Conservation (phyloP, 2,888 invertebrate species). For the Nemurella pictetii region DNA sequence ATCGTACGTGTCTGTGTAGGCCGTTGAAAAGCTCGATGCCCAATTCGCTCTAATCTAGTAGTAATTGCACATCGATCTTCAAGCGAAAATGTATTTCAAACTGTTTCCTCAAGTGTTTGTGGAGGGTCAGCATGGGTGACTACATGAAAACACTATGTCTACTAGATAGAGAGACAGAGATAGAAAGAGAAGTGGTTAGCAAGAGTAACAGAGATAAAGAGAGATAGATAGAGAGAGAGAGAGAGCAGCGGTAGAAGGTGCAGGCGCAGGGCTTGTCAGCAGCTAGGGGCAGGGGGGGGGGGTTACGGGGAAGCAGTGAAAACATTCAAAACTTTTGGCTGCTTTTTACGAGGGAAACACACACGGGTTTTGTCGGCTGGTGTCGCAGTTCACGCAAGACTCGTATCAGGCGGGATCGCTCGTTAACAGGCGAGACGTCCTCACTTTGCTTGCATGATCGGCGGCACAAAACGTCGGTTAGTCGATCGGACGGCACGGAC, state of each 20-base stretch:
- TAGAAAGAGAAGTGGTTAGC: slow-evolving; percentile 40
- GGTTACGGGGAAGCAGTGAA: slow-evolving; percentile 37
- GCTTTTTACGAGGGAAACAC: background rate
- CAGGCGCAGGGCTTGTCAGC: slow-evolving; percentile 44
- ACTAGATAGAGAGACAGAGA: slow-evolving; percentile 43
- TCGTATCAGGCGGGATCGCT: no score
- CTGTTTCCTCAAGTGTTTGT: background rate
- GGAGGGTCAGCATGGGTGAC: background rate
- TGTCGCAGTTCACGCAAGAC: background rate
- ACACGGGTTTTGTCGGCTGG: background rate
- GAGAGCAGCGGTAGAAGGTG: slow-evolving; percentile 49
- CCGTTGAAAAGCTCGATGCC: background rate
- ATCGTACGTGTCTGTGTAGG: background rate
- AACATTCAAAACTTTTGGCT: slow-evolving; percentile 23
- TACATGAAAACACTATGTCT: slow-evolving; percentile 13
- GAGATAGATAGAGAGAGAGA: slow-evolving; percentile 56
- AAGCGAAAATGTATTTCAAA: background rate
- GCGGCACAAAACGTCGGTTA: background rate
- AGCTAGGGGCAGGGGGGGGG: slow-evolving; percentile 25
- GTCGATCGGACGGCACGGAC: background rate
- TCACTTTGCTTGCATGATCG: background rate
- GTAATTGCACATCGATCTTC: background rate
- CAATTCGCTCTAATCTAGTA: background rate
- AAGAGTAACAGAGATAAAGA: slow-evolving; percentile 52
- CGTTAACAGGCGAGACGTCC: no score